Percentiles rank a stretch among this genome's conserved stretches.
Evolutionary conservation across 2,113 vertebrate species (phyloP).

Genomic region (Neodontobutis hainanensis): DNA sequence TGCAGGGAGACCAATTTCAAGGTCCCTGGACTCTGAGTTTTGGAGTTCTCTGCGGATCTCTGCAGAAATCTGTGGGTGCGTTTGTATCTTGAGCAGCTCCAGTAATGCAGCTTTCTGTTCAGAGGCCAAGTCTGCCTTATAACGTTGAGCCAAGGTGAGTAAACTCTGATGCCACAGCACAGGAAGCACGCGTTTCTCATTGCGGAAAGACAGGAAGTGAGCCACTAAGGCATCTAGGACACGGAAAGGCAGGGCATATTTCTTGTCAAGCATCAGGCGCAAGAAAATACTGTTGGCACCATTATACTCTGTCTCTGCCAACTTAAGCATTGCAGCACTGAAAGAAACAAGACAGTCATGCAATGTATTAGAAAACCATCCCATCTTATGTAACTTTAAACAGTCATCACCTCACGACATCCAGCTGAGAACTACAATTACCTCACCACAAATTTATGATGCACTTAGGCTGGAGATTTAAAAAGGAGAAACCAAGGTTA

Average conservation of each 20-base stretch:
- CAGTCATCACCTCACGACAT: not conserved
- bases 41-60: constrained; percentile 91
- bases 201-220: constrained; percentile 93
- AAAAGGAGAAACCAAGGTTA: constrained; percentile 57
- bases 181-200: constrained; percentile 85
- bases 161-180: constrained; percentile 98
- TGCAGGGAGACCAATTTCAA: constrained; percentile 77
- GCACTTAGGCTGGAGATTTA: not conserved
- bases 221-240: constrained; percentile 95
- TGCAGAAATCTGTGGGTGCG: constrained; percentile 82
- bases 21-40: constrained; percentile 84
- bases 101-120: constrained; percentile 91
- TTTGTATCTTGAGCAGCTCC: constrained; percentile 90
- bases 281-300: constrained; percentile 98
- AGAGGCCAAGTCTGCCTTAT: constrained; percentile 91
- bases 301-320: constrained; percentile 95
- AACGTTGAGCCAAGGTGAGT: constrained; percentile 91
- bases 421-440: not conserved
- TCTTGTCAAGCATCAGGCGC: constrained; percentile 94
- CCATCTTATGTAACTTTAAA: constrained; percentile 26
- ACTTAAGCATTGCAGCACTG: constrained; percentile 95
- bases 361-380: constrained; percentile 33
- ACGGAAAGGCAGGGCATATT: constrained; percentile 96
- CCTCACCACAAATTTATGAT: not conserved
- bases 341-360: not conserved